These are phyloP conservation scores for Pluvialis apricaria DNA, from an alignment of 2,113 vertebrate species.

Conservation along the genomic window DNA sequence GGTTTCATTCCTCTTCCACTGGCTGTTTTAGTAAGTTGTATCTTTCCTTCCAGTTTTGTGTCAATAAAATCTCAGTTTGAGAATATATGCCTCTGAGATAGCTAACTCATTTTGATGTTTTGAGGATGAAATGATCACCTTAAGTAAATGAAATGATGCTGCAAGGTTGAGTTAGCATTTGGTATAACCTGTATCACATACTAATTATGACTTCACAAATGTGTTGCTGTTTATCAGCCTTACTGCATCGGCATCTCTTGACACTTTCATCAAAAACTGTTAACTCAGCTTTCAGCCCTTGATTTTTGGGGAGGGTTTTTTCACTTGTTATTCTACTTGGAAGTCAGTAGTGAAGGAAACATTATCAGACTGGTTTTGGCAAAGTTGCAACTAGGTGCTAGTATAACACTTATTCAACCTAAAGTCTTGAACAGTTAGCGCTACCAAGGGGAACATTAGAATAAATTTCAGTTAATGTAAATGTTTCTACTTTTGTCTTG, in stretches of 20 bases:
- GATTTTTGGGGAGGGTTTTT: not conserved
- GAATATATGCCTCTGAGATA: not conserved
- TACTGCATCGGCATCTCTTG: not conserved
- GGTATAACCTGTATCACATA: not conserved
- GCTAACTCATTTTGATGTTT: not conserved
- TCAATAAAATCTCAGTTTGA: not conserved
- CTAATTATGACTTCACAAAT: not conserved
- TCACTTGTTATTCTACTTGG: not conserved
- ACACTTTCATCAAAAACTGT: not conserved
- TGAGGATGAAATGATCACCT: not conserved
- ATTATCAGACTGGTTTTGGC: not conserved
- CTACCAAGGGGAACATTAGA: not conserved
- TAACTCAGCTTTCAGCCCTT: not conserved
- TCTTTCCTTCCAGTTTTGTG: not conserved
- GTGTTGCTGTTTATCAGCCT: not conserved
- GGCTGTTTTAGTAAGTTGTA: constrained; percentile 89
- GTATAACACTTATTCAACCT: not conserved
- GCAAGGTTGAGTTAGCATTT: not conserved
- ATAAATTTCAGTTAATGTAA: not conserved
- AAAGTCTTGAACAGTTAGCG: not conserved
- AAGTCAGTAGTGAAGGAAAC: not conserved
- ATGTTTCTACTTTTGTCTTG: not conserved
- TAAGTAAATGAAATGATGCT: not conserved
- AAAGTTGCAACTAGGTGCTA: not conserved
- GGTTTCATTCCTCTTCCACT: constrained; percentile 97